Evolutionary conservation across 2,797 vertebrate species (phyloP).

Genomic region (Coreius guichenoti): DNA sequence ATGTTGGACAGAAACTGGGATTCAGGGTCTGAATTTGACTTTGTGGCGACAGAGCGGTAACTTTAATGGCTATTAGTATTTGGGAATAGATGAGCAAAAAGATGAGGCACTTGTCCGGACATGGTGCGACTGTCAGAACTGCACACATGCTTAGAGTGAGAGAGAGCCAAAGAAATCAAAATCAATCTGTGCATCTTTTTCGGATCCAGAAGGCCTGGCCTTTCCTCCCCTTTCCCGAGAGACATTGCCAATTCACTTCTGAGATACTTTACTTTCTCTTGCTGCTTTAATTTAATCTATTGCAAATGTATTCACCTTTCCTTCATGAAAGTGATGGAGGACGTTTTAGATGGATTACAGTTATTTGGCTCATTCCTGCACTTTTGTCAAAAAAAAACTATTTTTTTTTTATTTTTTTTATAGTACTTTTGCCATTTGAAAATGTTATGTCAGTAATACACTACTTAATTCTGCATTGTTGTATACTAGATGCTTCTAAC

Average conservation of each 20-base stretch:
- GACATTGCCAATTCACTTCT: constrained; percentile 36
- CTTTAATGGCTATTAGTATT: constrained; percentile 41
- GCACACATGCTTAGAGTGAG: constrained; percentile 25
- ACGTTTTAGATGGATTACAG: constrained; percentile 35
- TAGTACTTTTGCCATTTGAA: constrained; percentile 34
- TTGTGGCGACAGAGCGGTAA: background rate
- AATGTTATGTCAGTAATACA: constrained; percentile 22
- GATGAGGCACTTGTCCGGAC: constrained; percentile 14
- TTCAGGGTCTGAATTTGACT: background rate
- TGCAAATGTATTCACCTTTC: constrained; percentile 36
- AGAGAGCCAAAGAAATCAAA: constrained; percentile 56
- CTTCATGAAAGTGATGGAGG: constrained; percentile 28
- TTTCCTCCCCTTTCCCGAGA: constrained; percentile 45
- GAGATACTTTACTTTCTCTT: constrained; percentile 32
- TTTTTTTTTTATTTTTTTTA: constrained; percentile 1
- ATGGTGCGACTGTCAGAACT: constrained; percentile 3
- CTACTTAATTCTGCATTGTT: constrained; percentile 46
- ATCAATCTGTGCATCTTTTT: constrained; percentile 57
- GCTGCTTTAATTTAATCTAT: constrained; percentile 28
- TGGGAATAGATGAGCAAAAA: constrained; percentile 40
- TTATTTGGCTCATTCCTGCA: constrained; percentile 28
- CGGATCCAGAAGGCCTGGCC: constrained; percentile 42
- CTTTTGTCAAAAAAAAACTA: constrained; percentile 27
- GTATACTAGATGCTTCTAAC: constrained; percentile 49
- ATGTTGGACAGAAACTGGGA: background rate